These are phyloP conservation scores for Salminus brasiliensis DNA, from an alignment of 2,113 vertebrate genomes.

Conservation along the genomic window DNA sequence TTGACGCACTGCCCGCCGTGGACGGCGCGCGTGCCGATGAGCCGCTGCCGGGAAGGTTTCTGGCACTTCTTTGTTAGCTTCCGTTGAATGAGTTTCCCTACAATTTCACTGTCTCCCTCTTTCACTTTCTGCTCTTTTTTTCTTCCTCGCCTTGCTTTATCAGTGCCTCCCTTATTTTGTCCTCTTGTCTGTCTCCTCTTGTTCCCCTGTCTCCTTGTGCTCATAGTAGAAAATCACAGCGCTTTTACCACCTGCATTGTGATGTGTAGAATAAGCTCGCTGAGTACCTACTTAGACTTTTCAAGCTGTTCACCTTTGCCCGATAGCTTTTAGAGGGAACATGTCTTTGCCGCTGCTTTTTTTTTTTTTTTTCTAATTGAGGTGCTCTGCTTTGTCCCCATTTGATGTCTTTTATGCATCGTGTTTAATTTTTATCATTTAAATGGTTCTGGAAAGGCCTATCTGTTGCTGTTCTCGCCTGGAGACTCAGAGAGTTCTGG, in stretches of 20 bases:
- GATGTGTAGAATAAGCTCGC: constrained; percentile 4
- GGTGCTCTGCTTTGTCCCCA: not conserved
- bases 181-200: constrained; percentile 6
- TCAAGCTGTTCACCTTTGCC: constrained; percentile 6
- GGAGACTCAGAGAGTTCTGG: not conserved
- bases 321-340: not conserved
- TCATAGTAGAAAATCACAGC: not conserved
- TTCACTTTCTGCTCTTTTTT: not conserved
- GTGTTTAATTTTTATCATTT: not conserved
- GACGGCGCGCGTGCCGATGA: not conserved
- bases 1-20: not conserved
- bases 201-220: constrained; percentile 26
- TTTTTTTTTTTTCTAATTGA: not conserved
- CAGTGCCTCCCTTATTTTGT: not conserved
- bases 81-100: not conserved
- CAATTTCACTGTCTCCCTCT: constrained; percentile 7
- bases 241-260: constrained; percentile 6
- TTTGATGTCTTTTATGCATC: not conserved
- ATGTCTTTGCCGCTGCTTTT: not conserved
- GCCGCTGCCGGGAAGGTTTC: not conserved
- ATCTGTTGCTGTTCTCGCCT: constrained; percentile 24
- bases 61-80: not conserved
- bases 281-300: constrained; percentile 11
- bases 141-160: not conserved
- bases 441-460: constrained; percentile 1